Evolutionary conservation across 2,797 vertebrate genomes (phyloP).

Genomic region (Pangasius sanitwongsei): DNA sequence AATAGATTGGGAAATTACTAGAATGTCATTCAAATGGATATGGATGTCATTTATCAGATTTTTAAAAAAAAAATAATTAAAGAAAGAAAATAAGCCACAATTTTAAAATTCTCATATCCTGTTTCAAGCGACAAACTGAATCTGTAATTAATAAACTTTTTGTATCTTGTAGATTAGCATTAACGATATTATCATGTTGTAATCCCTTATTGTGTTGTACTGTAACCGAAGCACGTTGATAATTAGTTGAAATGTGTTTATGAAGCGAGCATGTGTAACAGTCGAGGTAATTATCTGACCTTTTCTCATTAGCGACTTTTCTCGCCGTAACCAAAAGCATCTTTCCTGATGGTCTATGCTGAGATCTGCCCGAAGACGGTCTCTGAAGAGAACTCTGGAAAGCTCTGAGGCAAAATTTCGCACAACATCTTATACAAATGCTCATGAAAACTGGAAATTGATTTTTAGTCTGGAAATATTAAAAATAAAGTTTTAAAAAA

Average conservation of each 20-base stretch:
- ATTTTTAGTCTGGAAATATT: not conserved
- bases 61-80: not conserved
- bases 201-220: not conserved
- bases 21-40: not conserved
- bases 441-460: not conserved
- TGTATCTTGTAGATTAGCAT: not conserved
- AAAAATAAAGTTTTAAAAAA: not conserved
- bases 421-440: not conserved
- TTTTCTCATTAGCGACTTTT: not conserved
- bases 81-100: not conserved
- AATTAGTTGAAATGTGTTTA: not conserved
- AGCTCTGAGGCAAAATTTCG: not conserved
- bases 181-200: not conserved
- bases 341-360: not conserved
- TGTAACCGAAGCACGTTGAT: not conserved
- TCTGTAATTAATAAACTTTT: not conserved
- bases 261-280: too few relatives aligned
- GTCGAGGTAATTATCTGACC: not conserved
- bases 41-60: not conserved
- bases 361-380: not conserved
- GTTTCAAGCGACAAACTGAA: not conserved
- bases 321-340: not conserved
- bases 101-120: not conserved
- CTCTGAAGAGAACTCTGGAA: not conserved
- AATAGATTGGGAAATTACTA: not conserved